These are phyloP conservation scores for Tortricodes alternella DNA, from an alignment of 2,888 invertebrate genomes.

Conservation along the genomic window DNA sequence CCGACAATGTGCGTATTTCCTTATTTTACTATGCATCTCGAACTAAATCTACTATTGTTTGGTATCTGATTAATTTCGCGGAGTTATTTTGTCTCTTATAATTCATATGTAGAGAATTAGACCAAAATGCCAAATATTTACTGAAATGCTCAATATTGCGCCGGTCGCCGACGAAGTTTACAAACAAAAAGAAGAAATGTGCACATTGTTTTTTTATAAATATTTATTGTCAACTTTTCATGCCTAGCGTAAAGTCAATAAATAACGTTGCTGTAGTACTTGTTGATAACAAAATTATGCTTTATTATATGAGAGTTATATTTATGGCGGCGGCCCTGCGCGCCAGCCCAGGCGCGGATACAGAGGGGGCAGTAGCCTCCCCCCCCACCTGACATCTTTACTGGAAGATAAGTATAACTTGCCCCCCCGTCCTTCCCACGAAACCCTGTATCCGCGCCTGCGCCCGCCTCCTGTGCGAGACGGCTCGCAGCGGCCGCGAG, in stretches of 20 bases:
- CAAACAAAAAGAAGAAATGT: constrained; percentile 53
- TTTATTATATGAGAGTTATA: constrained; percentile 74
- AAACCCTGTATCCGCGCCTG: no score
- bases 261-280: constrained; percentile 73
- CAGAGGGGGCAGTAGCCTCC: no score
- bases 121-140: constrained; percentile 62
- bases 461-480: no score
- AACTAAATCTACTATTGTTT: constrained; percentile 29
- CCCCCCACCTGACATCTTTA: no score
- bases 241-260: constrained; percentile 69
- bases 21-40: constrained; percentile 40
- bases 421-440: no score
- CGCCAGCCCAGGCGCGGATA: no score
- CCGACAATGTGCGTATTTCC: constrained; percentile 73
- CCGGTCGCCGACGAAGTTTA: constrained; percentile 48
- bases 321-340: constrained; percentile 63
- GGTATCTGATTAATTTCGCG: constrained; percentile 36
- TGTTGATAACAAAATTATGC: constrained; percentile 75
- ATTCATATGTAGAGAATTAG: constrained; percentile 36
- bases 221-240: constrained; percentile 66
- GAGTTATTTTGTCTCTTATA: constrained; percentile 52
- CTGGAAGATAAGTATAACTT: no score
- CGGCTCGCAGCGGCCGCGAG: constrained; percentile 49
- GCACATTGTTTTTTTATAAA: constrained; percentile 69
- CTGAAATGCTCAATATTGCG: constrained; percentile 64